Evolutionary conservation across 2,113 vertebrate species (phyloP), one percentile per base, ranked within the genome.

Genomic region (Pelobates fuscus): DNA sequence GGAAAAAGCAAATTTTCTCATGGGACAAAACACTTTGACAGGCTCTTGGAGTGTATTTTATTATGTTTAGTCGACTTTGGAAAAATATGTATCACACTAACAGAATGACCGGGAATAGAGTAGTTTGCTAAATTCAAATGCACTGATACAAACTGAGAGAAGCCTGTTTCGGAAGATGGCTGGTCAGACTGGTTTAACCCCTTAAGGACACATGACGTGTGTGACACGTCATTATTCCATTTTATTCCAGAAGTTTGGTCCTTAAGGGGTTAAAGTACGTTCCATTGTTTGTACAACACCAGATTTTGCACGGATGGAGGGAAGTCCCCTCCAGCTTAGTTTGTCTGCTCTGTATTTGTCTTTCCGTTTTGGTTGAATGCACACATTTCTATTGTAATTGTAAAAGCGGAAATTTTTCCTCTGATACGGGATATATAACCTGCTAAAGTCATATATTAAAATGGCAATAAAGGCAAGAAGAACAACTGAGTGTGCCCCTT

Each of bases 1-100:
- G 81, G 82, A 59, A 85, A 86, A 81, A 82, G 29, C 81, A 88
- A 87, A 87, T 85, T 84, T 79, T 88, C 83, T 82, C 82, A 63
- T 85, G 88, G 88, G 82, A 82, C 71, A 77, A 15, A 27, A 78
- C 80, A 65, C 23, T 61, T 84, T 86, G 89, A 88, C 82, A 86
- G 81, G 44, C 72, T 75, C 77, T 83, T 71, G 57, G 79, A 82
- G 72, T 85, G 71, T 69, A 54, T 54, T 80, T 79, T 84, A 80
- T 86, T 85, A 83, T 88, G 88, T 85, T 73, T 85, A 57, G 72
- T 43, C 10, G 24, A 21, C 46, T 46, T 30, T 43, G 1, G 43
- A 24, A 41, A 73, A 58, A 46, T 49, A 54, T 29, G 20, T 27
- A 59, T 73, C 32, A 43, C 46, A 57, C 12, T 12, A 37, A 46